Evolutionary conservation across 2,797 vertebrate species (phyloP).

Genomic region (Coccyzus lansbergi): DNA sequence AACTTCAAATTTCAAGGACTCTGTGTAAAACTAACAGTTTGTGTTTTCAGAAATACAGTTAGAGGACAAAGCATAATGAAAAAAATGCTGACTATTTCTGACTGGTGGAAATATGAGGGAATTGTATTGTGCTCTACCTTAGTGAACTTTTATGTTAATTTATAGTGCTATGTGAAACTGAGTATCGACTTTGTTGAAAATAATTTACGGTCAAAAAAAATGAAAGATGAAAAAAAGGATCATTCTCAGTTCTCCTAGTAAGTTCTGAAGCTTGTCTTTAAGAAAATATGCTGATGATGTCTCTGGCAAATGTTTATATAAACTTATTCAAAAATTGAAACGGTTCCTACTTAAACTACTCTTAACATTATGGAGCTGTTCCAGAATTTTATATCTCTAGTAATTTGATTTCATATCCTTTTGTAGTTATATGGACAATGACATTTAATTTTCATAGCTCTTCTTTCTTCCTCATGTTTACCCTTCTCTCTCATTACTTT

Average conservation of each 20-base stretch:
- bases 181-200: neutral
- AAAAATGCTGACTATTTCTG: neutral
- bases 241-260: neutral
- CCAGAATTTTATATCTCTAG: neutral
- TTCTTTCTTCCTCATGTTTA: neutral
- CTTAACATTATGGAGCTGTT: neutral
- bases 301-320: neutral
- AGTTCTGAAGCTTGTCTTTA: neutral
- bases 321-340: neutral
- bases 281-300: neutral
- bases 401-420: neutral
- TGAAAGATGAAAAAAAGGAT: neutral
- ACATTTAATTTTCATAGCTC: neutral
- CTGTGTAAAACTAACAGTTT: neutral
- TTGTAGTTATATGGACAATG: neutral
- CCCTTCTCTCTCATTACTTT: neutral
- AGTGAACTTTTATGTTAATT: neutral
- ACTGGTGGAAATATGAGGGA: neutral
- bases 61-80: neutral
- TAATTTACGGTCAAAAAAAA: neutral
- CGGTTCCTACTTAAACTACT: neutral
- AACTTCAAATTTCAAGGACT: neutral
- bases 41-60: neutral
- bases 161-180: rapidly evolving
- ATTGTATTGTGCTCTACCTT: neutral